Conservation (phyloP, 2,797 vertebrate species). For the Lophotriccus pileatus region DNA sequence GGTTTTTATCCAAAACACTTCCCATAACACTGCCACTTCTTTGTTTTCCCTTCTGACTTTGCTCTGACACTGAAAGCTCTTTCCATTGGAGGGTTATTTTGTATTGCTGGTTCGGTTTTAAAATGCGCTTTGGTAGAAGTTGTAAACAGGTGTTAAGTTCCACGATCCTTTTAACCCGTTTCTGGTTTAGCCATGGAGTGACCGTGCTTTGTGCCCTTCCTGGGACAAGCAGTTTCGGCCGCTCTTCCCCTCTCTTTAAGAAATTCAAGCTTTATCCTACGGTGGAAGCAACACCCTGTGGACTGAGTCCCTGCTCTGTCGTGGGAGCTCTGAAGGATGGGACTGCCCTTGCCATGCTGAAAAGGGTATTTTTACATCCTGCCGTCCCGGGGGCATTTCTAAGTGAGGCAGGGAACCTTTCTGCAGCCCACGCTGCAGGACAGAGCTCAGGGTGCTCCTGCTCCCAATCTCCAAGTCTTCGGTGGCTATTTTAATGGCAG, state of each 20-base stretch:
- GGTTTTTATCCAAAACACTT: accelerated
- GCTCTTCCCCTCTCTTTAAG: background rate
- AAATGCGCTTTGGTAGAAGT: accelerated
- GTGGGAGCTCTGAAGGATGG: background rate
- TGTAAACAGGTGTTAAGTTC: background rate
- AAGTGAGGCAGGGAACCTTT: background rate
- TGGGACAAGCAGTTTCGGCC: background rate
- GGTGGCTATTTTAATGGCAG: background rate
- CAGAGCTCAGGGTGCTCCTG: background rate
- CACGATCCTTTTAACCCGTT: accelerated
- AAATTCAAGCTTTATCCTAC: background rate
- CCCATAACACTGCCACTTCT: accelerated
- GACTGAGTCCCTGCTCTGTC: no score
- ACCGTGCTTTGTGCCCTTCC: background rate
- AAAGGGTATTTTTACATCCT: background rate
- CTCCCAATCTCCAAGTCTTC: background rate
- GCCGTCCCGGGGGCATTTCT: accelerated
- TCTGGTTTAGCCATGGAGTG: background rate
- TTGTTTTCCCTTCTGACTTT: no score
- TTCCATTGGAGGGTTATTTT: background rate
- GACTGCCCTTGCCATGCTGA: background rate
- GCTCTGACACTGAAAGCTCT: accelerated
- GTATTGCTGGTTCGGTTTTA: background rate
- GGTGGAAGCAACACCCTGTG: accelerated
- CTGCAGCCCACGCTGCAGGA: background rate